phyloP scores from a whole-genome alignment of 2,888 invertebrate genomes.

The Deilephila porcellus region DNA sequence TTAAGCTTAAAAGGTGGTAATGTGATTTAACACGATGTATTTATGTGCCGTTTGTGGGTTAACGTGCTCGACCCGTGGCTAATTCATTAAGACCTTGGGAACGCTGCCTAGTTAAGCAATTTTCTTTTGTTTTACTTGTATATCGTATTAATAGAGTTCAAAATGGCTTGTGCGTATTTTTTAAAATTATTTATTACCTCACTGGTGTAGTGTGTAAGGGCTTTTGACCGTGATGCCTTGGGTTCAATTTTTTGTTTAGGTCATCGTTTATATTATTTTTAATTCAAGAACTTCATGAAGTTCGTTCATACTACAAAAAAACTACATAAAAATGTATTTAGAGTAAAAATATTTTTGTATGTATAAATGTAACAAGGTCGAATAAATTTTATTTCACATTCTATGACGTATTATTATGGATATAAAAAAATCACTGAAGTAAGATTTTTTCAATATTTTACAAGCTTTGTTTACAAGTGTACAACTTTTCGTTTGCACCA shows the following conservation, averaged over 20 bases:
- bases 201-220: not conserved
- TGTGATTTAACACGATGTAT: slow-evolving; percentile 61
- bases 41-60: slow-evolving; percentile 45
- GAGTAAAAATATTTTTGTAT: too few relatives aligned
- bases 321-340: too few relatives aligned
- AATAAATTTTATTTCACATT: too few relatives aligned
- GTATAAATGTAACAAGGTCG: too few relatives aligned
- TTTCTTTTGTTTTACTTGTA: not conserved
- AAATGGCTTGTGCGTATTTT: not conserved
- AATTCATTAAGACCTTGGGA: slow-evolving; percentile 49
- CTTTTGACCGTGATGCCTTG: not conserved
- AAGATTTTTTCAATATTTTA: too few relatives aligned
- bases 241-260: not conserved
- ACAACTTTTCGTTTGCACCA: too few relatives aligned
- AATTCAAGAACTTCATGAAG: too few relatives aligned
- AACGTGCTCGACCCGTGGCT: slow-evolving; percentile 40
- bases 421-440: too few relatives aligned
- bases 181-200: not conserved
- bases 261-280: too few relatives aligned
- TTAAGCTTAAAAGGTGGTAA: slow-evolving; percentile 71
- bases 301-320: too few relatives aligned
- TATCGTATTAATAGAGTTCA: not conserved
- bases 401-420: too few relatives aligned
- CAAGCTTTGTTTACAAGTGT: too few relatives aligned
- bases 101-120: slow-evolving; percentile 22